A percentile compares a stretch with the other conserved stretches of the same genome.
These are phyloP conservation scores for Lithosia quadra DNA, from an alignment of 2,888 invertebrate species.

Conservation along the genomic window DNA sequence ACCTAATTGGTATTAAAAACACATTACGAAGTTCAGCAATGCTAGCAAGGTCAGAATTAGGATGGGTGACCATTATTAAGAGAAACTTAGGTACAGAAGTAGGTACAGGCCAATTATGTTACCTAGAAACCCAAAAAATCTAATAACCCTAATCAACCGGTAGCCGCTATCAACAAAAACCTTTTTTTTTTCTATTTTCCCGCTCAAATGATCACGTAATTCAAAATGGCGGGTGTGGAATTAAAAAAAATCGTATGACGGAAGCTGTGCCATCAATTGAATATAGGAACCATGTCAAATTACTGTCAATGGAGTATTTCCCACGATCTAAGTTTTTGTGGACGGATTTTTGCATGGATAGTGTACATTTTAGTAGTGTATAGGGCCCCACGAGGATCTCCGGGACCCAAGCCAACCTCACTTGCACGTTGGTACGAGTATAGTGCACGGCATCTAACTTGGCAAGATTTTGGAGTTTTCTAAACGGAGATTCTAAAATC, in stretches of 20 bases:
- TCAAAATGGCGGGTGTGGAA: slow-evolving; percentile 1
- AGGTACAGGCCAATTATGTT: background rate
- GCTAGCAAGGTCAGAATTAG: too few relatives aligned
- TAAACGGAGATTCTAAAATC: too few relatives aligned
- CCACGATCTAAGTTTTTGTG: background rate
- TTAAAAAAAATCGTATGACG: slow-evolving; percentile 9
- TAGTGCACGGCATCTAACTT: too few relatives aligned
- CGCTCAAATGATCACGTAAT: slow-evolving; percentile 17
- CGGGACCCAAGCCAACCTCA: background rate
- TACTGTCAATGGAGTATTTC: slow-evolving; percentile 6
- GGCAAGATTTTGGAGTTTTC: too few relatives aligned
- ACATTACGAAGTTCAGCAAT: too few relatives aligned
- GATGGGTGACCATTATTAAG: too few relatives aligned
- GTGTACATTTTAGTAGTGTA: background rate
- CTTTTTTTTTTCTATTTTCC: background rate
- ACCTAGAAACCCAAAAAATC: background rate
- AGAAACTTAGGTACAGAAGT: too few relatives aligned
- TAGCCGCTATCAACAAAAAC: background rate
- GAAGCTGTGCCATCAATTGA: background rate
- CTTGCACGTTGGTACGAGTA: too few relatives aligned
- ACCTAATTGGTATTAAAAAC: too few relatives aligned
- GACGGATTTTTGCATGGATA: background rate
- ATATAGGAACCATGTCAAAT: slow-evolving; percentile 9
- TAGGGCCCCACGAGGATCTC: too few relatives aligned
- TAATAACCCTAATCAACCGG: background rate